phyloP scores from a whole-genome alignment of 35 echinoderm and acorn worm genomes.

The Eucidaris tribuloides region DNA sequence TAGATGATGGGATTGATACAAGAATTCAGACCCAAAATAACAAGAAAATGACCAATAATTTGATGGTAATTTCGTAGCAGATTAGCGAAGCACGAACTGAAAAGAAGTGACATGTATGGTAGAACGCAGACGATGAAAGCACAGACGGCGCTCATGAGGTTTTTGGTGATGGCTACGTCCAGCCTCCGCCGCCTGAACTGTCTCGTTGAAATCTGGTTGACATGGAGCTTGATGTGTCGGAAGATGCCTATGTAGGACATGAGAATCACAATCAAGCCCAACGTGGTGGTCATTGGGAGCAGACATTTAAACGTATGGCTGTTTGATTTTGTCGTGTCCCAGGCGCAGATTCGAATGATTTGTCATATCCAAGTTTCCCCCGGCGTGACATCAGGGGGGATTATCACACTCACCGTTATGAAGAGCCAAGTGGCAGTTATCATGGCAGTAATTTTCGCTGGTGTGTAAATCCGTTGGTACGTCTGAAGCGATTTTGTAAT shows the following conservation, averaged over 20 bases:
- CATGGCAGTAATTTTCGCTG: conserved; percentile 47
- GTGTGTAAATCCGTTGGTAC: conserved; percentile 55
- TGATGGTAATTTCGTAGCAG: not conserved
- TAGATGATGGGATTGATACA: conserved; percentile 83
- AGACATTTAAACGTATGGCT: conserved; percentile 15
- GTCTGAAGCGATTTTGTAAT: conserved; percentile 56
- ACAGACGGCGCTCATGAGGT: conserved; percentile 64
- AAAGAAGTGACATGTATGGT: conserved; percentile 31
- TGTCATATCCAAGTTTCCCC: conserved; percentile 27
- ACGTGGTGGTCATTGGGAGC: conserved; percentile 34
- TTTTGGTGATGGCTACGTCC: conserved; percentile 77
- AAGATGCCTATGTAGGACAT: conserved; percentile 53
- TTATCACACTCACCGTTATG: not conserved
- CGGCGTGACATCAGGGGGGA: not conserved
- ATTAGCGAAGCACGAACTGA: conserved; percentile 29
- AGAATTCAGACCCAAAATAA: conserved; percentile 57
- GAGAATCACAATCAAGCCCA: conserved; percentile 54
- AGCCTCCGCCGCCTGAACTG: not conserved
- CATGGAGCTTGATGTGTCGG: conserved; percentile 52
- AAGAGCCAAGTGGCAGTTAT: conserved; percentile 61
- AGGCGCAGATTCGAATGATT: not conserved
- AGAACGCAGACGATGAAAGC: conserved; percentile 58
- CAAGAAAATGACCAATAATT: not conserved
- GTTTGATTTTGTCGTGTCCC: not conserved
- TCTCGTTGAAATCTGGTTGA: conserved; percentile 21